Conservation (phyloP, 2,888 invertebrate genomes). For the Linyphia triangularis region DNA sequence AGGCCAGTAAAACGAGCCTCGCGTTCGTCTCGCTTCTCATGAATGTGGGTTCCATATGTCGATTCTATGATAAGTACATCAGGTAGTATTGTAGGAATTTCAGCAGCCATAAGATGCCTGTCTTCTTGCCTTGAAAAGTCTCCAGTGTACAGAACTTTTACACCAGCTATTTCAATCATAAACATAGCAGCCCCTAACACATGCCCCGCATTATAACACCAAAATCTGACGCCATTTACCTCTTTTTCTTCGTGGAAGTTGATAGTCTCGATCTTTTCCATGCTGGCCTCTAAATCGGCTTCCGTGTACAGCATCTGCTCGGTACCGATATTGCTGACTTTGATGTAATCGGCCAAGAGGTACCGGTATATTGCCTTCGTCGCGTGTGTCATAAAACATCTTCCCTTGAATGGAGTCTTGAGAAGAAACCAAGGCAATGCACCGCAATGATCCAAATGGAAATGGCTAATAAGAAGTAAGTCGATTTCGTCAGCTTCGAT, state of each 20-base stretch:
- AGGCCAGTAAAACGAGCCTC: conserved; percentile 95
- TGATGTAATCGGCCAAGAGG: conserved; percentile 98
- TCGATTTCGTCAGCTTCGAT: conserved; percentile 97
- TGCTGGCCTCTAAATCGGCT: conserved; percentile 96
- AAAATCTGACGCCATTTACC: conserved; percentile 94
- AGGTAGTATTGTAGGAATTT: conserved; percentile 96
- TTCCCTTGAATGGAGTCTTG: conserved; percentile 97
- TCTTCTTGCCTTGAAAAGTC: conserved; percentile 99
- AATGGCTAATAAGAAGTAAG: conserved; percentile 90
- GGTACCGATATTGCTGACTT: conserved; percentile 98
- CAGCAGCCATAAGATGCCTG: conserved; percentile 99
- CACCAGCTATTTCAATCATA: conserved; percentile 99
- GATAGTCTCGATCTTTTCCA: conserved; percentile 99
- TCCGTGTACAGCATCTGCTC: conserved; percentile 98
- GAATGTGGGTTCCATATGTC: conserved; percentile 99
- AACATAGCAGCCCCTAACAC: conserved; percentile 99
- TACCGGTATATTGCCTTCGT: conserved; percentile 99
- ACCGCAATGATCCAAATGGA: conserved; percentile 98
- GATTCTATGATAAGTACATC: conserved; percentile 99
- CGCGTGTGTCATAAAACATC: conserved; percentile 99
- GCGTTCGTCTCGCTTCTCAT: conserved; percentile 97
- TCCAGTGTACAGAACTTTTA: conserved; percentile 95
- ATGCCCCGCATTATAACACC: conserved; percentile 99
- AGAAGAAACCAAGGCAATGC: conserved; percentile 98
- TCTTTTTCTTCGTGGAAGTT: conserved; percentile 99